These are phyloP conservation scores for Tipula lateralis DNA, from an alignment of 2,888 invertebrate species.

Conservation along the genomic window DNA sequence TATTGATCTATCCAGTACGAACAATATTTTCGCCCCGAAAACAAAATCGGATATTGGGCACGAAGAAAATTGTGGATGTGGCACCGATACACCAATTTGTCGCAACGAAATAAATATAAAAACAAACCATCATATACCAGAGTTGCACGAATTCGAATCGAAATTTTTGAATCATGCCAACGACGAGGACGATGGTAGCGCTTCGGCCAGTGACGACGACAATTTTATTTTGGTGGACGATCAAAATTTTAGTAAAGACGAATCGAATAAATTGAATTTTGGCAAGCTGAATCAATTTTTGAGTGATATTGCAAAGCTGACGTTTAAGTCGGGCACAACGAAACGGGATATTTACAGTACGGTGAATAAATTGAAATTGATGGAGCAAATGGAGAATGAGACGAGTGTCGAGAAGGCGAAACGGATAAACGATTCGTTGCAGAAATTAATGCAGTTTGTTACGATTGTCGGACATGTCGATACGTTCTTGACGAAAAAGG, in stretches of 20 bases:
- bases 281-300: background rate
- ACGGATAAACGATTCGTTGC: slow-evolving; percentile 49
- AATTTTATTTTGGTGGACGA: slow-evolving; percentile 16
- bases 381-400: slow-evolving; percentile 32
- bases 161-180: background rate
- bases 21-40: background rate
- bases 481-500: slow-evolving; percentile 50
- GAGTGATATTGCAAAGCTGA: background rate
- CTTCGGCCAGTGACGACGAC: background rate
- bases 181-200: background rate
- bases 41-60: background rate
- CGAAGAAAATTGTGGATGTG: background rate
- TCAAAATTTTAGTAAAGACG: background rate
- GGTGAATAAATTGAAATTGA: background rate
- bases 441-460: slow-evolving; percentile 51
- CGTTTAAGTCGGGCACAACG: background rate
- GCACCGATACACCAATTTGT: background rate
- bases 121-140: background rate
- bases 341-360: background rate
- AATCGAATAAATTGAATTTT: background rate
- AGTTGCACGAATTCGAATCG: background rate
- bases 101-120: background rate
- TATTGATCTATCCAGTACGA: background rate
- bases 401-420: slow-evolving; percentile 42
- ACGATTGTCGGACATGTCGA: slow-evolving; percentile 53